Conservation (phyloP, 1,140 invertebrate genomes). For the Hycleus cichorii region DNA sequence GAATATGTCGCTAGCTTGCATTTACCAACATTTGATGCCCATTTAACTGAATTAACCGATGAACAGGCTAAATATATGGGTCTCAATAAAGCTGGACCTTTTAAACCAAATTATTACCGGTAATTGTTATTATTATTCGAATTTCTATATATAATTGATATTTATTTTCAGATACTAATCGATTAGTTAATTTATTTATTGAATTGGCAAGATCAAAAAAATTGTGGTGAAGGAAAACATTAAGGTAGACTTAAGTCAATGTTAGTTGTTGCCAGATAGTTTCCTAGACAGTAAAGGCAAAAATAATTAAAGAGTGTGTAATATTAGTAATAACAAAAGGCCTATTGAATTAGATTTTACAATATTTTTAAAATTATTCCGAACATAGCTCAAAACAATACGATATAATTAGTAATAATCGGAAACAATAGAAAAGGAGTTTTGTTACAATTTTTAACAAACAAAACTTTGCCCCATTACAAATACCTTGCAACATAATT, state of each 20-base stretch:
- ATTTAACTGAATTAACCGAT: conserved; percentile 90
- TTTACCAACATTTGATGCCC: conserved; percentile 93
- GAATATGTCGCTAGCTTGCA: conserved; percentile 96
- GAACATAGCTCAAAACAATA: too few relatives aligned
- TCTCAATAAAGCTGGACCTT: conserved; percentile 93
- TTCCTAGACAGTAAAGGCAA: conserved; percentile 3
- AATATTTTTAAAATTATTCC: too few relatives aligned
- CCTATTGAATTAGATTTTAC: too few relatives aligned
- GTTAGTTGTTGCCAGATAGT: conserved; percentile 16
- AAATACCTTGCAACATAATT: too few relatives aligned
- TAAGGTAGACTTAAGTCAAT: conserved; percentile 12
- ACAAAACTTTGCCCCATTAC: too few relatives aligned
- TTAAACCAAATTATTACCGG: conserved; percentile 98
- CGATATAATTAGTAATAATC: too few relatives aligned
- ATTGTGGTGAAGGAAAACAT: conserved; percentile 5
- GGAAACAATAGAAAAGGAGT: too few relatives aligned
- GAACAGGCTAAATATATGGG: conserved; percentile 98
- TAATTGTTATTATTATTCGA: conserved; percentile 38
- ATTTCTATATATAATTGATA: not conserved
- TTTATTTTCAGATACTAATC: conserved; percentile 5
- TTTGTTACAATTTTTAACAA: too few relatives aligned
- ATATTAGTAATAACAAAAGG: too few relatives aligned
- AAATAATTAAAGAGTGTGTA: too few relatives aligned
- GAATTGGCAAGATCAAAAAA: not conserved
- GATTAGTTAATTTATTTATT: not conserved